Percentiles rank a stretch among this genome's conserved stretches.
Evolutionary conservation across 2,113 vertebrate species (phyloP).

Genomic region (Xiphophorus hellerii): DNA sequence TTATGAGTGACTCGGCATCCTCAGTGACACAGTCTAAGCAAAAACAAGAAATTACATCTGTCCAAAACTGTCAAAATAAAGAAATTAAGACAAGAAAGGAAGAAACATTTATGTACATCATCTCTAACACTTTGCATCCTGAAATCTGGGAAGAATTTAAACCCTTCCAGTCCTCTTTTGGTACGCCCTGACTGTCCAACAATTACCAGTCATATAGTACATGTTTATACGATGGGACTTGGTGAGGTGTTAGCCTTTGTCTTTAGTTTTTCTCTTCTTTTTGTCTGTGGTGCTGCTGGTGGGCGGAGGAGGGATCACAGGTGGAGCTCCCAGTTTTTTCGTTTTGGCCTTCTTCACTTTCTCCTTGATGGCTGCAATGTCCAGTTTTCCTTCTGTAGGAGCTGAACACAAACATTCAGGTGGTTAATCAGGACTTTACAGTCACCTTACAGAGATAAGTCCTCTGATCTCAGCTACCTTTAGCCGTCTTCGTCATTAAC

Average conservation of each 20-base stretch:
- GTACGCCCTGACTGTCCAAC: constrained; percentile 7
- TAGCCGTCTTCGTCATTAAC: constrained; percentile 79
- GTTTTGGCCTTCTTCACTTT: constrained; percentile 93
- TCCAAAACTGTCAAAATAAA: background rate
- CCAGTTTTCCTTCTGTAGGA: constrained; percentile 86
- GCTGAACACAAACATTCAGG: constrained; percentile 64
- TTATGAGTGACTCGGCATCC: no score
- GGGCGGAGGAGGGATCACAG: constrained; percentile 78
- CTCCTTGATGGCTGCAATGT: constrained; percentile 91
- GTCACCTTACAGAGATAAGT: background rate
- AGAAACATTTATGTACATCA: background rate
- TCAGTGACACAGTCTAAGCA: no score
- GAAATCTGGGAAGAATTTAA: background rate
- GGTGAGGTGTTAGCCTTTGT: constrained; percentile 34
- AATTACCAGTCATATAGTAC: background rate
- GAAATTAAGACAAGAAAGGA: background rate
- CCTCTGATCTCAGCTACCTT: constrained; percentile 80
- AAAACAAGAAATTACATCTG: no score
- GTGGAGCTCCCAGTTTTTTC: constrained; percentile 94
- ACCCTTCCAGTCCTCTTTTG: background rate
- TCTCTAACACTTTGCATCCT: background rate
- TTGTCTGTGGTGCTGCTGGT: constrained; percentile 77
- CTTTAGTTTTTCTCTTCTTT: constrained; percentile 79
- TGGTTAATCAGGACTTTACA: background rate
- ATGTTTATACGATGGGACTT: background rate